Evolutionary conservation across 2,888 invertebrate genomes (phyloP).

Genomic region (Lithophane socia): DNA sequence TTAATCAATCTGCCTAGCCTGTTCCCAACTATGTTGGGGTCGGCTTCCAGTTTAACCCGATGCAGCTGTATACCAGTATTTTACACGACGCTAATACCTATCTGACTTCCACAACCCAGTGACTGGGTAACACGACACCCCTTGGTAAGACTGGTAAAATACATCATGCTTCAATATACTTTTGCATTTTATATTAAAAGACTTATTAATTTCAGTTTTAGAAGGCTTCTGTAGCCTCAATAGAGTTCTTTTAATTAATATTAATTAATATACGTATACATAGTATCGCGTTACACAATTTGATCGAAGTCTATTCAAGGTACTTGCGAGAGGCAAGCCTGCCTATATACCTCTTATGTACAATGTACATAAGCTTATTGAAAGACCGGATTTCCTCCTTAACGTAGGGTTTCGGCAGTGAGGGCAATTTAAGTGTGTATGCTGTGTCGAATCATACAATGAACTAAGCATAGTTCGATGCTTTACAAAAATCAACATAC

Average conservation of each 20-base stretch:
- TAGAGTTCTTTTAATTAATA: background rate
- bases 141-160: background rate
- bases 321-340: background rate
- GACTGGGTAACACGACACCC: background rate
- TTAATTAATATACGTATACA: background rate
- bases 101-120: background rate
- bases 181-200: background rate
- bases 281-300: background rate
- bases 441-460: background rate
- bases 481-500: no score
- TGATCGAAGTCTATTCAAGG: background rate
- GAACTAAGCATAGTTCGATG: background rate
- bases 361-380: background rate
- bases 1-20: no score
- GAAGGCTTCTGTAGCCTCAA: conserved; percentile 7
- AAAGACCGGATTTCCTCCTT: conserved; percentile 8
- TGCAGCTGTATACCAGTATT: background rate
- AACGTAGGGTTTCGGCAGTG: background rate
- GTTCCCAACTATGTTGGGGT: background rate
- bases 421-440: background rate
- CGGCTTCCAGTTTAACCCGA: background rate
- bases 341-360: conserved; percentile 1
- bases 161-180: background rate
- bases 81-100: background rate
- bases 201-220: background rate